Base-by-base conservation (phyloP, 1,140 invertebrate species). In the Drosophila nebulosa region DNA sequence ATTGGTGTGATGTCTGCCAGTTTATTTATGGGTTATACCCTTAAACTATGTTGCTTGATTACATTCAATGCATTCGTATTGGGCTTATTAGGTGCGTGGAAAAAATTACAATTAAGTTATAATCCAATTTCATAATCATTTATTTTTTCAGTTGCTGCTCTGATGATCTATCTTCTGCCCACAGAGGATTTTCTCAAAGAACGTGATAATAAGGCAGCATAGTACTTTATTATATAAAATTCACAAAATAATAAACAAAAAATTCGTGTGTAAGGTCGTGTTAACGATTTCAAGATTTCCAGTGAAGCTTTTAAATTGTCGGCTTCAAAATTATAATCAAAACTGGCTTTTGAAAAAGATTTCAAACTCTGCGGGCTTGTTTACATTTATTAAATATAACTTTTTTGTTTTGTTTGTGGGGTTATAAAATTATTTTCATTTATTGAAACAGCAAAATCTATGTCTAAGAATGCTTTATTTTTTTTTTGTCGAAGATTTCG, bases 381-480 rank as follows among this genome's bases (percentile, higher is more conserved):
- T n/a, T n/a, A n/a, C n/a, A n/a, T n/a, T n/a, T n/a, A 32, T 32
- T 32, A 9, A 32, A 24, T 24, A 24, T 62, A 39, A 63, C 55
- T 62, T 55, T 66, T 1, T 46, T 18, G 2, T 62, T 75, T 65
- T 66, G 71, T 84, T 75, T n/a, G n/a, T n/a, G n/a, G n/a, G n/a
- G n/a, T n/a, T 71, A 66, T 27, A 4, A 27, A 27, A 5, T 27
- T 27, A 27, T 27, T 27, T 6, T 5, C 1, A 27, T 27, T 2
- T 27, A 36, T 36, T 36, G 30, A 6, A 32, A 32, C 5, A 24
- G 24, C 2, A 2, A 24, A 24, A 9, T 30, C 2, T 30, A 2
- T 36, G 10, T n/a, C 14, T 36, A 7, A 36, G n/a, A 36, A 36
- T 36, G 35, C 6, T 27, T 32, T 9, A 30, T 30, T 36, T 36